Evolutionary conservation across 2,888 invertebrate genomes (phyloP).

Genomic region (Callinectes sapidus): DNA sequence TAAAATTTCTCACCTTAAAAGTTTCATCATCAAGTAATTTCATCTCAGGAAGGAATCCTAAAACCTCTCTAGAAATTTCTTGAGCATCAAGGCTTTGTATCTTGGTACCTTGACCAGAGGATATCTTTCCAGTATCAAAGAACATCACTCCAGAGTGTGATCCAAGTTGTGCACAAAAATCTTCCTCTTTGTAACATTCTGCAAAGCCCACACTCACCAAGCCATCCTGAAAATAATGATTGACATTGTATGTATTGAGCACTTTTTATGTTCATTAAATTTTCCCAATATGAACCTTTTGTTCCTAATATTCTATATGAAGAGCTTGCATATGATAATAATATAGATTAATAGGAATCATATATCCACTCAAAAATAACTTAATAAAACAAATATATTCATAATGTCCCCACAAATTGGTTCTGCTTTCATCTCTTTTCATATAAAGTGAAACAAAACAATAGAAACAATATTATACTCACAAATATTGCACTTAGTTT

Average conservation of each 20-base stretch:
- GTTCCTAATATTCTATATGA: too few relatives aligned
- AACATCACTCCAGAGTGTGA: constrained; percentile 76
- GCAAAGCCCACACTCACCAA: constrained; percentile 79
- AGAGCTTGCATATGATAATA: too few relatives aligned
- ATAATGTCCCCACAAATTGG: too few relatives aligned
- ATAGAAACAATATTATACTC: constrained; percentile 75
- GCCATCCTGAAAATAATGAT: constrained; percentile 75
- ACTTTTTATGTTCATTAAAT: neutral
- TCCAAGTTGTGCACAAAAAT: constrained; percentile 75
- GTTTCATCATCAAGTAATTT: constrained; percentile 78
- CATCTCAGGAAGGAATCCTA: constrained; percentile 81
- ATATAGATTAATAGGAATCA: too few relatives aligned
- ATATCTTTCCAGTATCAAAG: constrained; percentile 74
- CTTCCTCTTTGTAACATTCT: constrained; percentile 77
- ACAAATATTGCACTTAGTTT: constrained; percentile 87
- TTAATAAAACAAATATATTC: too few relatives aligned
- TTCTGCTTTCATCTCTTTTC: neutral
- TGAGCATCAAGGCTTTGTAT: constrained; percentile 76
- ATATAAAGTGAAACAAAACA: neutral
- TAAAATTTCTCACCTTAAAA: constrained; percentile 44
- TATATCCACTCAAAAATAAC: too few relatives aligned
- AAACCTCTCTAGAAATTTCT: constrained; percentile 80
- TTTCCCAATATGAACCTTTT: neutral
- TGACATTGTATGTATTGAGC: neutral
- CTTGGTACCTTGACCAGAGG: constrained; percentile 54